Evolutionary conservation across 2,888 invertebrate species (phyloP).

Genomic region (Herminia tarsipennalis): DNA sequence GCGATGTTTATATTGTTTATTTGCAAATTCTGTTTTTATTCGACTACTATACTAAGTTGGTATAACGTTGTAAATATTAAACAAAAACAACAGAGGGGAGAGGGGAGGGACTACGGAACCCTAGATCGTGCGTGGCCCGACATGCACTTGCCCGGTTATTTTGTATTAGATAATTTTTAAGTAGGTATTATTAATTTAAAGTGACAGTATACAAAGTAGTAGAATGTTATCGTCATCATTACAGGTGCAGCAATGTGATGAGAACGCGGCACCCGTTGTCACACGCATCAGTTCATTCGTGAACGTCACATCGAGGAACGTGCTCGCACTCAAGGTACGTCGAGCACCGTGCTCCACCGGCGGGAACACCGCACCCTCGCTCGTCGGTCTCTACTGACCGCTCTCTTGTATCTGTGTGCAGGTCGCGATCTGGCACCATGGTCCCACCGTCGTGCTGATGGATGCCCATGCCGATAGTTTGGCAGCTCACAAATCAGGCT

Average conservation of each 20-base stretch:
- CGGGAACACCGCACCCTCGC: neutral
- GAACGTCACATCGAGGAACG: conserved; percentile 65
- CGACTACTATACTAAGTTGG: no score
- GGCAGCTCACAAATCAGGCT: conserved; percentile 56
- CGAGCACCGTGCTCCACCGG: neutral
- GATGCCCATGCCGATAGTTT: conserved; percentile 61
- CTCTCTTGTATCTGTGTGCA: conserved; percentile 32
- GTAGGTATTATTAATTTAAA: no score
- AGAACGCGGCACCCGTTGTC: conserved; percentile 53
- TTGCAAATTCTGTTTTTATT: no score
- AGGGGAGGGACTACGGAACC: no score
- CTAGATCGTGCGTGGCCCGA: no score
- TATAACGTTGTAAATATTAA: no score
- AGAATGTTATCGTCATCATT: no score
- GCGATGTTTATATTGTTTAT: no score
- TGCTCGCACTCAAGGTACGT: conserved; percentile 69
- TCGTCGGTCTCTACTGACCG: neutral
- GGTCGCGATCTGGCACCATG: conserved; percentile 67
- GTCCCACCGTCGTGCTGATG: conserved; percentile 71
- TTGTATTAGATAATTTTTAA: no score
- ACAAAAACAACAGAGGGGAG: no score
- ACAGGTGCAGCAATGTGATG: conserved; percentile 59
- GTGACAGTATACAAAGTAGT: no score
- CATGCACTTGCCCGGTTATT: no score
- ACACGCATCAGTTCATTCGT: conserved; percentile 70